Percentiles rank a stretch among this genome's conserved stretches.
phyloP scores from a whole-genome alignment of 2,113 vertebrate genomes.

The Nannobrachium achirus region DNA sequence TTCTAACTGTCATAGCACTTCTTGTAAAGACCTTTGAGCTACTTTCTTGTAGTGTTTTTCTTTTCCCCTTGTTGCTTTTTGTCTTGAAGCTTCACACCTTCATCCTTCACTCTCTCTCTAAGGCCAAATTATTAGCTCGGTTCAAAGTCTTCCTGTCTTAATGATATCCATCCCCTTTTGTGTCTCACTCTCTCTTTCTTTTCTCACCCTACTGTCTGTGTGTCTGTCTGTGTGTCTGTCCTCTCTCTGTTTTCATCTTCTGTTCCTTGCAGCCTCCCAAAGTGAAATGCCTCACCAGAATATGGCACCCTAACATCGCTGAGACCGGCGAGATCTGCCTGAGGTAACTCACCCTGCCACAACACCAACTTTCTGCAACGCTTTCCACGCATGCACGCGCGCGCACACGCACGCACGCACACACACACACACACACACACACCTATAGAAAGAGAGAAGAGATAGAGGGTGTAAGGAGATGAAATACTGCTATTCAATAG shows the following conservation, averaged over 20 bases:
- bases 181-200: neutral
- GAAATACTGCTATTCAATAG: neutral
- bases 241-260: neutral
- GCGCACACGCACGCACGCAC: neutral
- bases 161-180: neutral
- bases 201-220: neutral
- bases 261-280: conserved; percentile 89
- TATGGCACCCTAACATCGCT: conserved; percentile 99
- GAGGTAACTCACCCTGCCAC: conserved; percentile 79
- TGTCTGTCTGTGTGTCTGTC: conserved; percentile 6
- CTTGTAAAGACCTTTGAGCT: too few relatives aligned
- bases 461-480: neutral
- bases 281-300: conserved; percentile 95
- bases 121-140: neutral
- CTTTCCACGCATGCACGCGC: neutral
- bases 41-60: too few relatives aligned
- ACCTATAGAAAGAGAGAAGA: too few relatives aligned
- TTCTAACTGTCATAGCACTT: too few relatives aligned
- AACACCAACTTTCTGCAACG: neutral
- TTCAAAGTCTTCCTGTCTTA: neutral
- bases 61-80: too few relatives aligned
- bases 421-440: neutral
- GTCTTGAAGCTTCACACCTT: neutral
- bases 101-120: neutral
- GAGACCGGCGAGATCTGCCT: conserved; percentile 97